Evolutionary conservation across 2,888 invertebrate species (phyloP), one percentile per base, ranked within the genome.

Genomic region (Harmothoe impar): DNA sequence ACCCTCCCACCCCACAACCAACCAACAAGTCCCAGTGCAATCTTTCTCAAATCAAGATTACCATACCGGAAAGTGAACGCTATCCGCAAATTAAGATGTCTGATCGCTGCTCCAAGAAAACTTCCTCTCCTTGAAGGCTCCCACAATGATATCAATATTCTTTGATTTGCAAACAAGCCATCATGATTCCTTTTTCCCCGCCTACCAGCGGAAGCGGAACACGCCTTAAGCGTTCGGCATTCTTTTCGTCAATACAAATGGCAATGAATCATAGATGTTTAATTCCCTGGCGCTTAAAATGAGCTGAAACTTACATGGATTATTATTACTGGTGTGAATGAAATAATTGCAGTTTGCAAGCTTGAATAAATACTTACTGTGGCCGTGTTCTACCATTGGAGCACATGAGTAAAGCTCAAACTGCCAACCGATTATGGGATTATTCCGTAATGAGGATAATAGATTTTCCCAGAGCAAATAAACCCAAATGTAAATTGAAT

Each of bases 31-130:
- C 62, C 23, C 62, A 20, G 15, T 62, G 62, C 15, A n/a, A 62
- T n/a, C 23, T 62, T n/a, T 20, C 23, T n/a, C 23, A 20, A n/a
- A 62, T 72, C 31, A 25, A 15, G 72, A 72, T 72, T 72, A 29
- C 72, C 72, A n/a, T 23, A 29, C 72, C 72, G 72, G 31, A 72
- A 29, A 72, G 31, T 72, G 72, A 72, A 25, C 31, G 72, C 25
- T 72, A 72, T 72, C 72, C 15, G 7, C 72, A 72, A 72, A 72
- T 72, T 72, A 72, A 72, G 29, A 72, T 72, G 72, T 72, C 72
- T 72, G 25, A 72, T 72, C 31, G 31, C 15, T 15, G 5, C 31
- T 25, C 31, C 29, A 72, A 72, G 72, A 72, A 72, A 72, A 72
- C 29, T 15, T 72, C 62, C 23, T n/a, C 62, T 43, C 43, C 43